Evolutionary conservation across 2,113 vertebrate genomes (phyloP), one percentile per base, ranked within the genome.

Genomic region (Rhynchomys soricoides): DNA sequence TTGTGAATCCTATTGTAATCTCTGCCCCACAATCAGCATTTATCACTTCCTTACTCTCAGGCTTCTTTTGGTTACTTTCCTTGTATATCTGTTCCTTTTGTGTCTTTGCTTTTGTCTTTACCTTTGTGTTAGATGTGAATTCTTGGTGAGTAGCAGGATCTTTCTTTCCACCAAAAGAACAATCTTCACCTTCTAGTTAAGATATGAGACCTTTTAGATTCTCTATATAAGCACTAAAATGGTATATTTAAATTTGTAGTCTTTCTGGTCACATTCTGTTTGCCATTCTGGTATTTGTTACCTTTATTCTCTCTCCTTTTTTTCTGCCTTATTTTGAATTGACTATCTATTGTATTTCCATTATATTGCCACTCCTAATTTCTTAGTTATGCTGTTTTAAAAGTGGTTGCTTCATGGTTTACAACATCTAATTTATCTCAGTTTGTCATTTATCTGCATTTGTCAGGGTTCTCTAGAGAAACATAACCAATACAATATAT

Each of bases 251-350:
- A 57, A 79, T 81, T 34, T 9, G 19, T 0, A 70, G 13, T 81
- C 3, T 79, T 95, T 29, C 71, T 77, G 57, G 29, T 86, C 70
- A 40, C 55, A 83, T 90, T 93, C n/a, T 85, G 34, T 62, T 93
- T 96, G 50, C 77, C 43, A 19, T 19, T 94, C 16, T 75, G 45
- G 82, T 89, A 85, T 5, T 94, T 96, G 57, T 37, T 86, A 40
- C 45, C 45, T 43, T 31, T 55, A 24, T 52, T 50, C 12, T 70
- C 21, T 26, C 22, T 40, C 34, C 52, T 95, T 45, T 89, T 59
- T 95, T 37, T 89, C n/a, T 81, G 7, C 9, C 31, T 91, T 93
- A 77, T 48, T 91, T 96, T 74, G 22, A 40, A 85, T 12, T 59
- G 11, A n/a, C 77, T 83, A 45, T 45, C 70, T 82, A 43, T 50